Conservation (phyloP, 2,888 invertebrate species). For the Corythucha ciliata region DNA sequence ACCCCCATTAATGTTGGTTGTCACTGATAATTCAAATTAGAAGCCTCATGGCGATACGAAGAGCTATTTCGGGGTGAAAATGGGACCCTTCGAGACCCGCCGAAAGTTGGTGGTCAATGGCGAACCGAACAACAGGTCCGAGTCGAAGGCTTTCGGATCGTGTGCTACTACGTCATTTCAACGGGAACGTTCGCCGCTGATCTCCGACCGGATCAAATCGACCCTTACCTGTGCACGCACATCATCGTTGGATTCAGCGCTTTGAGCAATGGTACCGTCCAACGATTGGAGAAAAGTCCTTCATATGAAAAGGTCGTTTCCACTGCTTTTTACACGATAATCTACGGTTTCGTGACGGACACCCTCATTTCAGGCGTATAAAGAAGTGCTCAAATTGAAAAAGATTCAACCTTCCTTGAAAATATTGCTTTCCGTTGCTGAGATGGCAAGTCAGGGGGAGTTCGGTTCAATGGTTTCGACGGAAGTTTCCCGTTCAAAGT, state of each 20-base stretch:
- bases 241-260: constrained; percentile 67
- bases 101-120: too few species aligned
- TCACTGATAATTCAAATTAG: too few species aligned
- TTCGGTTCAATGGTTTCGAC: constrained; percentile 63
- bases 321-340: neutral
- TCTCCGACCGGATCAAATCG: constrained; percentile 51
- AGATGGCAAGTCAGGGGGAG: constrained; percentile 47
- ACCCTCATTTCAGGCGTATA: constrained; percentile 40
- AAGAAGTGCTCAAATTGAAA: constrained; percentile 48
- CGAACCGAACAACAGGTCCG: too few species aligned
- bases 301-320: neutral
- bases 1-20: too few species aligned
- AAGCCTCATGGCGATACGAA: too few species aligned
- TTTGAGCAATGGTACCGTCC: constrained; percentile 52
- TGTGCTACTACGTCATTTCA: constrained; percentile 56
- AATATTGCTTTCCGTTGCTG: constrained; percentile 68
- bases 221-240: constrained; percentile 70
- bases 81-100: too few species aligned
- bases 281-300: constrained; percentile 41
- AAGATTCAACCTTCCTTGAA: constrained; percentile 55
- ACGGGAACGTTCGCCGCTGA: constrained; percentile 29
- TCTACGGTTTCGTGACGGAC: neutral
- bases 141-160: too few species aligned
- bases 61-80: too few species aligned
- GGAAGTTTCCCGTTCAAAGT: constrained; percentile 58